Evolutionary conservation across 1,140 invertebrate species (phyloP).

Genomic region (Dermatophagoides farinae): DNA sequence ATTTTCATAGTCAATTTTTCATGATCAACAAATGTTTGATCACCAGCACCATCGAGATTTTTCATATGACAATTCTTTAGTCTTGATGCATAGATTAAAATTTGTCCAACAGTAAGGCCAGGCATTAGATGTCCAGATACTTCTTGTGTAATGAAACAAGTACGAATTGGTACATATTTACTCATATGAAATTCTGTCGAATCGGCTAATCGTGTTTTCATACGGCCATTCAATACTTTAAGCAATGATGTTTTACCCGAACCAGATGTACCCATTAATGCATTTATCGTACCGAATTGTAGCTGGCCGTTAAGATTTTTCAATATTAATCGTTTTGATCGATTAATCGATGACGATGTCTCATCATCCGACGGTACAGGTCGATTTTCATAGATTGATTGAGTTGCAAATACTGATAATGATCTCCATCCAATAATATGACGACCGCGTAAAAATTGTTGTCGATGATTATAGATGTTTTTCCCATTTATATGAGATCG

Average conservation of each 20-base stretch:
- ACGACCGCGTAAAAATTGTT: background rate
- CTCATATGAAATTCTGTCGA: background rate
- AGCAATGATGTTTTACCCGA: constrained; percentile 32
- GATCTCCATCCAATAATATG: background rate
- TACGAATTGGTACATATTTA: background rate
- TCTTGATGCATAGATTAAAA: constrained; percentile 74
- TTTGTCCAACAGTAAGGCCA: constrained; percentile 64
- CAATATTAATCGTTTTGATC: background rate
- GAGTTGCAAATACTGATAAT: background rate
- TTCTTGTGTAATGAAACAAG: constrained; percentile 10
- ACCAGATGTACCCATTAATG: constrained; percentile 39
- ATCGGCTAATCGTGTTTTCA: background rate
- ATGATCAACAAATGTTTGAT: background rate
- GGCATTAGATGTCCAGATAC: constrained; percentile 70
- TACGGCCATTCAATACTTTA: constrained; percentile 16
- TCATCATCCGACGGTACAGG: background rate
- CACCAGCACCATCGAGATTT: too few relatives aligned
- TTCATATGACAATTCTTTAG: constrained; percentile 36
- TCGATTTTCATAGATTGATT: background rate
- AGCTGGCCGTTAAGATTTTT: background rate
- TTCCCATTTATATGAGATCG: too few relatives aligned
- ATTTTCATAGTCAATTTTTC: background rate
- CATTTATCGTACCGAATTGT: constrained; percentile 23
- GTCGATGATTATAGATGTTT: too few relatives aligned
- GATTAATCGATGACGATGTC: background rate